phyloP scores from a whole-genome alignment of 2,113 vertebrate species.

The Dicrurus megarhynchus region DNA sequence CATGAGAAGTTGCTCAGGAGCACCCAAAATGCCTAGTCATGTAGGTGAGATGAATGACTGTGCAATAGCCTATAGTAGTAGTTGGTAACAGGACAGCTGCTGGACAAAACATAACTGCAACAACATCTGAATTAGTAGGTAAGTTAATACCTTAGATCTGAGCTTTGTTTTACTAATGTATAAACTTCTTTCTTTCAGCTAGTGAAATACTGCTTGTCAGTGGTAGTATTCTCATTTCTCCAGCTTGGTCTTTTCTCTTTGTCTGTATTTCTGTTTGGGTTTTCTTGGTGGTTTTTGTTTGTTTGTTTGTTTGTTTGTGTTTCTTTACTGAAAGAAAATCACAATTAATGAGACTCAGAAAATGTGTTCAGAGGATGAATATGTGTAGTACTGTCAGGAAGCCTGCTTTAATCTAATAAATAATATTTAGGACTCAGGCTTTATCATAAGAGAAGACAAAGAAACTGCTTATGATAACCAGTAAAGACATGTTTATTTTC shows the following conservation, averaged over 20 bases:
- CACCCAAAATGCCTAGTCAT: not conserved
- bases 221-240: not conserved
- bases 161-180: not conserved
- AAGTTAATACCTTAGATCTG: not conserved
- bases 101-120: not conserved
- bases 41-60: not conserved
- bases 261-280: not conserved
- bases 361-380: not conserved
- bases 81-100: not conserved
- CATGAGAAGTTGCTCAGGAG: no score
- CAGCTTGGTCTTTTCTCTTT: not conserved
- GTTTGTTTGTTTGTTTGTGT: not conserved
- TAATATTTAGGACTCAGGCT: not conserved
- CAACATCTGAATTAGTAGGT: not conserved
- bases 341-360: not conserved
- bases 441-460: not conserved
- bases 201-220: not conserved
- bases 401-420: not conserved
- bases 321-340: not conserved
- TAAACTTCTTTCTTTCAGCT: not conserved
- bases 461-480: not conserved
- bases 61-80: fast-evolving
- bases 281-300: not conserved
- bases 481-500: not conserved
- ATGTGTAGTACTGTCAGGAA: not conserved